Evolutionary conservation across 2,797 vertebrate species (phyloP).

Genomic region (Stomatorhinus walkeri): DNA sequence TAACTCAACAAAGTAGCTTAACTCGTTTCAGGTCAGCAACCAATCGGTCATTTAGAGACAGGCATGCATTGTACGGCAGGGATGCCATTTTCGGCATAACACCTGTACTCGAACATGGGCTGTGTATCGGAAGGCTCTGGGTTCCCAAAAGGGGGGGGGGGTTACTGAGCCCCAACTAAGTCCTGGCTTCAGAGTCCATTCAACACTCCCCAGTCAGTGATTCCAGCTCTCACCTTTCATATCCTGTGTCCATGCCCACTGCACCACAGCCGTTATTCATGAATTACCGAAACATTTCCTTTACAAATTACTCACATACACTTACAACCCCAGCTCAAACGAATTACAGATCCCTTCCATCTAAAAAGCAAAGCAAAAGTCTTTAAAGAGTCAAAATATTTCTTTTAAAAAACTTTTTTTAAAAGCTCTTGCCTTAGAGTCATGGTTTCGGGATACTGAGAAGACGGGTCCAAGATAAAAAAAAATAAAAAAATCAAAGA

Average conservation of each 20-base stretch:
- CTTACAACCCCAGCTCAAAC: background rate
- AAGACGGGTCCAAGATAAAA: background rate
- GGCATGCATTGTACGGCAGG: too few relatives aligned
- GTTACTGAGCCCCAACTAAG: background rate
- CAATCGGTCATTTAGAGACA: too few relatives aligned
- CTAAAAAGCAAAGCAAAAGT: background rate
- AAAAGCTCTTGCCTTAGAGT: background rate
- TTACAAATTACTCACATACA: conserved; percentile 4
- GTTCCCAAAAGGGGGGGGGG: background rate
- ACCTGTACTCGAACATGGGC: background rate
- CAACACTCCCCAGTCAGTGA: background rate
- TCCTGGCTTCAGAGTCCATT: background rate
- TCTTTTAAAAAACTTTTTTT: background rate
- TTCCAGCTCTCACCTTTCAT: background rate
- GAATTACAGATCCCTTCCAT: background rate
- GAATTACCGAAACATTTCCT: background rate
- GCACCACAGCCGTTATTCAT: background rate
- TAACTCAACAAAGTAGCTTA: too few relatives aligned
- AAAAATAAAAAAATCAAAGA: background rate
- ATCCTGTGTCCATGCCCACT: background rate
- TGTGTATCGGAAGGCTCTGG: background rate
- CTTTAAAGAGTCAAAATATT: background rate
- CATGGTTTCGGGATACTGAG: background rate
- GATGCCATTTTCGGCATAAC: too few relatives aligned
- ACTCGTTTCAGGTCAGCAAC: too few relatives aligned